Evolutionary conservation across 2,113 vertebrate genomes (phyloP).

Genomic region (Hemibagrus wyckioides): DNA sequence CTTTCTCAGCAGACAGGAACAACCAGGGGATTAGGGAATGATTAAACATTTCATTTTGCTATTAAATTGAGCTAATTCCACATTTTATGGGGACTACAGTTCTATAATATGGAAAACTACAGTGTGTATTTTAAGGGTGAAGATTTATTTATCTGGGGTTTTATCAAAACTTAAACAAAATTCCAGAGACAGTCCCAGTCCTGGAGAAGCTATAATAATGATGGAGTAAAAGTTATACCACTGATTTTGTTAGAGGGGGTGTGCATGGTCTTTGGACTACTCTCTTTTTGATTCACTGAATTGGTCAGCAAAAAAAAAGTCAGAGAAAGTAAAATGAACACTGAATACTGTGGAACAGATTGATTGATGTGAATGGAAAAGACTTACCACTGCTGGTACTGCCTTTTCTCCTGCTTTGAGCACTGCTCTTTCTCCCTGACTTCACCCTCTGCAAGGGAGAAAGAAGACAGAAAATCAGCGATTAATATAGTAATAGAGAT

Average conservation of each 20-base stretch:
- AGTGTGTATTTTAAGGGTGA: background rate
- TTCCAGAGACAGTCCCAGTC: background rate
- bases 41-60: background rate
- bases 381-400: slow-evolving; percentile 83
- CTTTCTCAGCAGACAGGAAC: background rate
- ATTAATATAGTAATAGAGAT: background rate
- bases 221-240: slow-evolving; percentile 41
- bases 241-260: slow-evolving; percentile 60
- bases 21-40: background rate
- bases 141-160: background rate
- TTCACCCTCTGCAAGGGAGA: slow-evolving; percentile 79
- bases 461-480: too few species aligned
- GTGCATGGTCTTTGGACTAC: slow-evolving; percentile 50
- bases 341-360: background rate
- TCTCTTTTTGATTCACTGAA: slow-evolving; percentile 42
- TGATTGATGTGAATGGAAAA: background rate
- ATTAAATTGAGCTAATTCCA: background rate
- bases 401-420: slow-evolving; percentile 80
- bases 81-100: background rate
- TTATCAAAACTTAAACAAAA: too few species aligned
- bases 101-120: background rate
- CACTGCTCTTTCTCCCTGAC: slow-evolving; percentile 85
- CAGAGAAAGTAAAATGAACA: slow-evolving; percentile 35
- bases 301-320: slow-evolving; percentile 40
- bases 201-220: slow-evolving; percentile 12